These are phyloP conservation scores for Actenoides lindsayi DNA, from an alignment of 2,113 vertebrate genomes.

Conservation along the genomic window DNA sequence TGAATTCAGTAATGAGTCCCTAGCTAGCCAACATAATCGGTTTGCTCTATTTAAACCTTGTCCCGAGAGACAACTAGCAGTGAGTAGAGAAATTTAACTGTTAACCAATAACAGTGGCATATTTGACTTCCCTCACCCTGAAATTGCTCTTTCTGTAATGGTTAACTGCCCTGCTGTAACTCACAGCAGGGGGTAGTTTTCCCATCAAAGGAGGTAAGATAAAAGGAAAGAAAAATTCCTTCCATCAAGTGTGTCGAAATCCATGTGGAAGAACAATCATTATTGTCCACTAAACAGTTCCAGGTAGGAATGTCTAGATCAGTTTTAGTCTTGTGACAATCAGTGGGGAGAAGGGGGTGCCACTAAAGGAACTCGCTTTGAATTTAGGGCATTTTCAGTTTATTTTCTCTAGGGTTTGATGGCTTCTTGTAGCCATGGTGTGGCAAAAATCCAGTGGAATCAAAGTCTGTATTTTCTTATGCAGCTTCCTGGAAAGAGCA, in stretches of 20 bases:
- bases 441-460: not conserved
- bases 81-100: not conserved
- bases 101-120: constrained; percentile 62
- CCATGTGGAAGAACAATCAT: not conserved
- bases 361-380: not conserved
- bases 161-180: constrained; percentile 63
- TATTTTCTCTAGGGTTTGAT: not conserved
- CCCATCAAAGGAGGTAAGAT: constrained; percentile 32
- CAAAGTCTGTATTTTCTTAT: not conserved
- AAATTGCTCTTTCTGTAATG: constrained; percentile 66
- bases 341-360: not conserved
- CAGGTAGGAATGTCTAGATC: not conserved
- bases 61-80: not conserved
- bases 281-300: not conserved
- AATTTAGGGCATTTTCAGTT: not conserved
- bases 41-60: not conserved
- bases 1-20: constrained; percentile 25
- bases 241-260: constrained; percentile 13
- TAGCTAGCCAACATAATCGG: constrained; percentile 1
- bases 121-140: constrained; percentile 44
- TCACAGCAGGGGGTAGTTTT: constrained; percentile 58
- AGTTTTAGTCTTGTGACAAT: not conserved
- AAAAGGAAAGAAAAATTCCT: constrained; percentile 61
- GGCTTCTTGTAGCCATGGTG: not conserved
- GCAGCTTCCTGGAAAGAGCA: not conserved